Evolutionary conservation across 2,797 vertebrate species (phyloP).

Genomic region (Alcedo quadribrachys): DNA sequence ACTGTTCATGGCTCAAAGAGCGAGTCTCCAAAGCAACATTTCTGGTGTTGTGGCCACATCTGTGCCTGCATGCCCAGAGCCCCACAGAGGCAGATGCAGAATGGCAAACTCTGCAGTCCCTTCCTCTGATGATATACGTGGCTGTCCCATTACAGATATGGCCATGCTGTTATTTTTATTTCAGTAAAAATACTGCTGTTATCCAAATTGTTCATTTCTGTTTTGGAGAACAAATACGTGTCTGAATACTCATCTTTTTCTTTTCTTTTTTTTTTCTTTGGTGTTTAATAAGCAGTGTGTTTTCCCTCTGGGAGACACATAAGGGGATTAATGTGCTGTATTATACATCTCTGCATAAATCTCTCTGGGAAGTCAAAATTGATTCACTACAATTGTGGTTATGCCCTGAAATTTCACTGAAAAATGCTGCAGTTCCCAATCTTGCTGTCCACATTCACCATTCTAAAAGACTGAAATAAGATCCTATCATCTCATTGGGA

Average conservation of each 20-base stretch:
- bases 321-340: conserved; percentile 18
- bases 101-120: not conserved
- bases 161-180: not conserved
- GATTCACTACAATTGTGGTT: conserved; percentile 21
- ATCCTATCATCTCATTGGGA: conserved; percentile 54
- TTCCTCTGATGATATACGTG: accelerated
- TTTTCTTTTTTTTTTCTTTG: not conserved
- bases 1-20: not conserved
- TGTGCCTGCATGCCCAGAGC: not conserved
- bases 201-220: not conserved
- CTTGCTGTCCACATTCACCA: conserved; percentile 31
- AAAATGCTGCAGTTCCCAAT: conserved; percentile 4
- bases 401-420: conserved; percentile 28
- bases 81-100: not conserved
- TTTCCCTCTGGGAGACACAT: not conserved
- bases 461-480: conserved; percentile 32
- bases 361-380: conserved; percentile 43
- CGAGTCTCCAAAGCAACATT: not conserved
- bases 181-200: not conserved
- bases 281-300: not conserved
- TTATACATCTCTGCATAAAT: conserved; percentile 26
- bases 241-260: not conserved
- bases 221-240: not conserved
- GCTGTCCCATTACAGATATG: not conserved
- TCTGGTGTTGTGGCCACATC: not conserved